Evolutionary conservation across 2,888 invertebrate genomes (phyloP).

Genomic region (Tenthredo distinguenda): DNA sequence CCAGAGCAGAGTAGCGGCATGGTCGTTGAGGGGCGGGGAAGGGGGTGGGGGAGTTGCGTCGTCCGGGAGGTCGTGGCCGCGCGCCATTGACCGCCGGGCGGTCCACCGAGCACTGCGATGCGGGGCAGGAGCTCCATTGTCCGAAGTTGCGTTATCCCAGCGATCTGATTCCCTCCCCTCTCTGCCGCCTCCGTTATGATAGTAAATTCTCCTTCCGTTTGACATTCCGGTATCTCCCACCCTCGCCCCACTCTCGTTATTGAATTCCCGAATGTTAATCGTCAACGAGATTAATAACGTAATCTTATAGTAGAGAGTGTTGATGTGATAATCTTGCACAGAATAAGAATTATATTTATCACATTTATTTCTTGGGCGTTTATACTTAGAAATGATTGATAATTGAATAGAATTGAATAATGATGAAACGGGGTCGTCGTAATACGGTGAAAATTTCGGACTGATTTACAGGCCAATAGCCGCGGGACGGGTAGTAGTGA

Average conservation of each 20-base stretch:
- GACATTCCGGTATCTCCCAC: constrained; percentile 36
- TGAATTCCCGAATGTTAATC: neutral
- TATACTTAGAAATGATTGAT: no score
- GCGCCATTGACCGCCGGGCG: constrained; percentile 49
- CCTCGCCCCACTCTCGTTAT: neutral
- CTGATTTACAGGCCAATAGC: constrained; percentile 58
- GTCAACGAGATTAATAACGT: neutral
- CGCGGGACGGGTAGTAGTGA: constrained; percentile 59
- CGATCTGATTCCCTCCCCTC: constrained; percentile 48
- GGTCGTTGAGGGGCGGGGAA: constrained; percentile 42
- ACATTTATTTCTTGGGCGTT: neutral
- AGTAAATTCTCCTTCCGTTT: constrained; percentile 50
- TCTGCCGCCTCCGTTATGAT: constrained; percentile 52
- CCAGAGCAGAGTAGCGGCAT: constrained; percentile 51
- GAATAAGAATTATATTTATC: neutral
- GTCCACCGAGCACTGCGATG: constrained; percentile 39
- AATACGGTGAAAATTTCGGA: neutral
- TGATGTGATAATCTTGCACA: neutral
- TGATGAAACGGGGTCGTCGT: neutral
- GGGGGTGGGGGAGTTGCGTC: constrained; percentile 16
- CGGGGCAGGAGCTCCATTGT: constrained; percentile 35
- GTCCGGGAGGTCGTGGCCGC: constrained; percentile 38
- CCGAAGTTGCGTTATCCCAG: constrained; percentile 34
- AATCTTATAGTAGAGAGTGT: neutral
- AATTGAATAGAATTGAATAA: no score